Percentiles rank a stretch among this genome's conserved stretches.
Conservation (phyloP, 2,888 invertebrate species). For the Muscina levida region DNA sequence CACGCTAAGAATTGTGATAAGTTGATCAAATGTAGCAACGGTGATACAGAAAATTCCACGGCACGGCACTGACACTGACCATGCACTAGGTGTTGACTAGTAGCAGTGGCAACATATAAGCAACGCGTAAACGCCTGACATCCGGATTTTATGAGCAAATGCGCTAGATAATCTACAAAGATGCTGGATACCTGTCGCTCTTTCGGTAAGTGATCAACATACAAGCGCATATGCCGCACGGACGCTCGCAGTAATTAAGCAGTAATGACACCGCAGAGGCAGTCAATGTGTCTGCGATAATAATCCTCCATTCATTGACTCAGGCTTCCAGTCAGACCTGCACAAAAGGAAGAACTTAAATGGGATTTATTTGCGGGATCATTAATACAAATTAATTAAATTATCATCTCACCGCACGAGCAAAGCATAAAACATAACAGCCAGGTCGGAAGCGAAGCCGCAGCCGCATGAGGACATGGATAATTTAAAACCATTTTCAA, state of each 20-base stretch:
- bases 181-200: slow-evolving; percentile 49
- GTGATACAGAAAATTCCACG: slow-evolving; percentile 9
- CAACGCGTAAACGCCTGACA: background rate
- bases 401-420: slow-evolving; percentile 22
- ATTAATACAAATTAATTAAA: slow-evolving; percentile 46
- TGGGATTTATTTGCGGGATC: background rate
- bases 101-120: too few species aligned
- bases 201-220: slow-evolving; percentile 61
- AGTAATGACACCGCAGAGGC: background rate
- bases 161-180: slow-evolving; percentile 48
- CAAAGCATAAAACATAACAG: background rate
- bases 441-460: background rate
- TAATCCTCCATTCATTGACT: too few species aligned
- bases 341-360: background rate
- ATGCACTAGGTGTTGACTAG: too few species aligned
- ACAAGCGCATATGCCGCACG: too few species aligned
- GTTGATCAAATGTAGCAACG: slow-evolving; percentile 12
- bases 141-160: slow-evolving; percentile 38
- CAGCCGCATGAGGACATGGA: background rate
- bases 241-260: too few species aligned
- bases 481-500: slow-evolving; percentile 12
- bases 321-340: too few species aligned
- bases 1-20: background rate
- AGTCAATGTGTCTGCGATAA: too few species aligned
- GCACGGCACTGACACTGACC: too few species aligned